Conservation (phyloP, 2,888 invertebrate species). For the Leucoptera coffeella region DNA sequence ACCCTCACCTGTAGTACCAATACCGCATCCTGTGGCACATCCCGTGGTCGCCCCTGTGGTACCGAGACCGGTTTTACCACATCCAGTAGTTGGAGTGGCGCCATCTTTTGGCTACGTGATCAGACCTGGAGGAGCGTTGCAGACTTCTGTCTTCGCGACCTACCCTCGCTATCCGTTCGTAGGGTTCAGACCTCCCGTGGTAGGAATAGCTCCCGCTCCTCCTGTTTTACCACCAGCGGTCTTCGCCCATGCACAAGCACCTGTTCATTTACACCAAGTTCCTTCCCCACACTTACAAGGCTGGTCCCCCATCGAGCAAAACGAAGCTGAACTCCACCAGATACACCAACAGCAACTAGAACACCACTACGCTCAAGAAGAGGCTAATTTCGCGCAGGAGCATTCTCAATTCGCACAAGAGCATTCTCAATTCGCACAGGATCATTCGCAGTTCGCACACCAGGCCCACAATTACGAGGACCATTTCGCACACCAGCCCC, state of each 20-base stretch:
- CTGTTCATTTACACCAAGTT: conserved; percentile 7
- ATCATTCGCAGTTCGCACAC: conserved; percentile 7
- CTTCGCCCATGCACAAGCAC: not conserved
- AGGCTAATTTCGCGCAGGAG: conserved; percentile 1
- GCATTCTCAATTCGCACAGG: conserved; percentile 1
- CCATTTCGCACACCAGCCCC: conserved; percentile 8
- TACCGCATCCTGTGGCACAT: conserved; percentile 16
- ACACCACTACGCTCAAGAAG: not conserved
- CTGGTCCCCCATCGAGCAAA: conserved; percentile 33
- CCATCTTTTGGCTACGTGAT: conserved; percentile 27
- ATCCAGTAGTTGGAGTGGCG: conserved; percentile 12
- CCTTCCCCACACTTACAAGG: conserved; percentile 16
- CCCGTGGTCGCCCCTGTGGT: conserved; percentile 16
- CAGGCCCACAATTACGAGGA: conserved; percentile 1
- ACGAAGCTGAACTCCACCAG: conserved; percentile 6
- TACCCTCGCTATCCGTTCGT: conserved; percentile 35
- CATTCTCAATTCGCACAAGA: conserved; percentile 2
- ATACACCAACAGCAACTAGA: conserved; percentile 26
- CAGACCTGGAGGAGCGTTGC: conserved; percentile 36
- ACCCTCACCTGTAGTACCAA: conserved; percentile 11
- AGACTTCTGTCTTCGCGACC: conserved; percentile 35
- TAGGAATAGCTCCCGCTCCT: conserved; percentile 11
- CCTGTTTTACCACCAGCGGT: conserved; percentile 12
- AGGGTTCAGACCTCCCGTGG: conserved; percentile 20
- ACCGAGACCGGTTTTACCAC: conserved; percentile 10